Evolutionary conservation across 2,888 invertebrate species (phyloP).

Genomic region (Horisme vitalbata): DNA sequence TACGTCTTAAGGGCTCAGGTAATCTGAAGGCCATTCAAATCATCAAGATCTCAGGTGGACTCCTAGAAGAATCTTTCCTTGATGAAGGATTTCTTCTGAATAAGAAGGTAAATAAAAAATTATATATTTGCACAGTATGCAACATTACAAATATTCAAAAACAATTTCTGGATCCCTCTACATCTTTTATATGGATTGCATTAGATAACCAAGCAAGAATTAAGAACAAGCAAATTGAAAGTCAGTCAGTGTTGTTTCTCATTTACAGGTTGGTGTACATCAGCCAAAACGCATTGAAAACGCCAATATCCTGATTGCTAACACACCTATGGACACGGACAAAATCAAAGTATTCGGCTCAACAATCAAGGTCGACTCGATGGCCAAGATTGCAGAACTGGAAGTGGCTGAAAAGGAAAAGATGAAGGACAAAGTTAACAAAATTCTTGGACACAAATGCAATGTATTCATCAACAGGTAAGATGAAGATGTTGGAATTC

Average conservation of each 20-base stretch:
- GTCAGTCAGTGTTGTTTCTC: neutral
- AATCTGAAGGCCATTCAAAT: constrained; percentile 98
- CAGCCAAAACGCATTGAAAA: constrained; percentile 98
- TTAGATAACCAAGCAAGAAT: too few species aligned
- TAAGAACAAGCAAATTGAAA: too few species aligned
- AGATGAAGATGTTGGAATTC: neutral
- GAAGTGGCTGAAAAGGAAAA: constrained; percentile 99
- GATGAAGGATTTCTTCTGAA: constrained; percentile 97
- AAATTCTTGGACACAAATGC: constrained; percentile 96
- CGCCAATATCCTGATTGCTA: constrained; percentile 98
- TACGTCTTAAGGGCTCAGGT: constrained; percentile 97
- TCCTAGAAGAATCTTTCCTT: constrained; percentile 96
- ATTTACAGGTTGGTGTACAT: constrained; percentile 91
- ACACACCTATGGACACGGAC: constrained; percentile 99
- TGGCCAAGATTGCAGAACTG: constrained; percentile 97
- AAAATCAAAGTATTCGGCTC: constrained; percentile 99
- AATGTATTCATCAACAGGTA: constrained; percentile 98
- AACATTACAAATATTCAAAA: too few species aligned
- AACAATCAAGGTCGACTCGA: constrained; percentile 94
- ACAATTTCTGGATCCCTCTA: too few species aligned
- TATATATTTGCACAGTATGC: too few species aligned
- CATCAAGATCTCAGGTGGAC: constrained; percentile 97
- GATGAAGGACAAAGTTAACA: constrained; percentile 99
- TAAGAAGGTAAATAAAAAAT: constrained; percentile 95
- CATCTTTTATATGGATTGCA: too few species aligned